These are phyloP conservation scores for Amphiprion percula DNA, from an alignment of 2,113 vertebrate species.

Conservation along the genomic window DNA sequence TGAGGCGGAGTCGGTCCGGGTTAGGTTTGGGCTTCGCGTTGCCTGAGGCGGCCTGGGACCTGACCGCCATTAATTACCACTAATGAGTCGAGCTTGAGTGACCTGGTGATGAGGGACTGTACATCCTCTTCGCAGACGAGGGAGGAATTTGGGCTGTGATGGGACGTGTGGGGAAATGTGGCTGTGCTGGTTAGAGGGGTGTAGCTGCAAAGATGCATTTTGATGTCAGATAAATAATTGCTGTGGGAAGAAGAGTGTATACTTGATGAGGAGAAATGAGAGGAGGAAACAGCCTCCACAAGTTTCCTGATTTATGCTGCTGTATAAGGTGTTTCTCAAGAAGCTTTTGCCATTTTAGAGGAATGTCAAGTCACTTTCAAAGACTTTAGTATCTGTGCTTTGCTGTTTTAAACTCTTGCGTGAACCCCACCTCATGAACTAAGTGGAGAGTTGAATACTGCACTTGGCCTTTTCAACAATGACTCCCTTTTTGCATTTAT, in stretches of 20 bases:
- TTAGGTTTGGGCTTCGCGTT: slow-evolving; percentile 34
- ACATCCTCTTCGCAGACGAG: neutral
- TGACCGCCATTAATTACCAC: slow-evolving; percentile 71
- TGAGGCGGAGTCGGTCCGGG: neutral
- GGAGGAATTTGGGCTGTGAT: slow-evolving; percentile 27
- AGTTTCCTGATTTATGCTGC: neutral
- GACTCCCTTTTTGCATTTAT: slow-evolving; percentile 69
- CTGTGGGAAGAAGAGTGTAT: slow-evolving; percentile 17
- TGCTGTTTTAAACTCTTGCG: slow-evolving; percentile 58
- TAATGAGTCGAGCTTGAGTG: slow-evolving; percentile 74
- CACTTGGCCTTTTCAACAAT: slow-evolving; percentile 69
- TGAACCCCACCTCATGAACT: slow-evolving; percentile 49
- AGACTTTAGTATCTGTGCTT: slow-evolving; percentile 41
- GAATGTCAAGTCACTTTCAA: slow-evolving; percentile 37
- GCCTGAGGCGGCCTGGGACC: slow-evolving; percentile 49
- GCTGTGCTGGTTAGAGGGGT: slow-evolving; percentile 38
- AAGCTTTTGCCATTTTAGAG: slow-evolving; percentile 11
- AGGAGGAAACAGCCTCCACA: neutral
- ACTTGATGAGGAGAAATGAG: slow-evolving; percentile 23
- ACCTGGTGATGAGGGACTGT: slow-evolving; percentile 54
- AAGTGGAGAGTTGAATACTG: slow-evolving; percentile 39
- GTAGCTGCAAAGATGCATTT: slow-evolving; percentile 29
- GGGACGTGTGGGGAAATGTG: slow-evolving; percentile 36
- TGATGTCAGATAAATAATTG: slow-evolving; percentile 45
- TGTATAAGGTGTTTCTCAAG: slow-evolving; percentile 12